Evolutionary conservation across 2,797 vertebrate species (phyloP).

Genomic region (Coilia nasus): DNA sequence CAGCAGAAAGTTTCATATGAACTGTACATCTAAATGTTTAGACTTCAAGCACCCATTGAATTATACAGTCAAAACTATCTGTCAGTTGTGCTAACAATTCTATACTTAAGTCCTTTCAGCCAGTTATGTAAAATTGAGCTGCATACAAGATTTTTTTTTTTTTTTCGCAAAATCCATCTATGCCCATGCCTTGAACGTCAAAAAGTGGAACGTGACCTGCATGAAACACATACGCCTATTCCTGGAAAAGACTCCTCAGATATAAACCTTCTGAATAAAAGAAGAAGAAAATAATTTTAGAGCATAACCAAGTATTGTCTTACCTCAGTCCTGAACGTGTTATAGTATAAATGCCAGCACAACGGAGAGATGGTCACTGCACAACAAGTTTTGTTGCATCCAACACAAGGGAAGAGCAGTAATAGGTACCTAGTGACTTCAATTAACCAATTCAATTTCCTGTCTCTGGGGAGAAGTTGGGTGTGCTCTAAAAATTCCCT

Average conservation of each 20-base stretch:
- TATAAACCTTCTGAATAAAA: background rate
- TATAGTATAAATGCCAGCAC: constrained; percentile 8
- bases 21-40: background rate
- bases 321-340: constrained; percentile 62
- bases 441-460: constrained; percentile 68
- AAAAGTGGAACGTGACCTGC: background rate
- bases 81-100: background rate
- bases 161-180: background rate
- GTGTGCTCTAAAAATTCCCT: constrained; percentile 1
- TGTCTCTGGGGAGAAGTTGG: constrained; percentile 29
- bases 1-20: background rate
- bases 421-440: constrained; percentile 72
- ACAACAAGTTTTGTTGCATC: constrained; percentile 46
- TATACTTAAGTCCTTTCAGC: background rate
- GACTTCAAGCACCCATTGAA: background rate
- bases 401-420: constrained; percentile 58
- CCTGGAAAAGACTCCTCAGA: background rate
- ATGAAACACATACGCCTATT: background rate
- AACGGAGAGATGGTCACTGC: constrained; percentile 52
- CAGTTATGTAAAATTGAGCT: background rate
- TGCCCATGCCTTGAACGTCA: background rate
- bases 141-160: background rate
- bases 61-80: background rate
- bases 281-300: no score
- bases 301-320: constrained; percentile 44